These are phyloP conservation scores for Alligator sinensis DNA, from an alignment of 2,113 vertebrate genomes.

Conservation along the genomic window DNA sequence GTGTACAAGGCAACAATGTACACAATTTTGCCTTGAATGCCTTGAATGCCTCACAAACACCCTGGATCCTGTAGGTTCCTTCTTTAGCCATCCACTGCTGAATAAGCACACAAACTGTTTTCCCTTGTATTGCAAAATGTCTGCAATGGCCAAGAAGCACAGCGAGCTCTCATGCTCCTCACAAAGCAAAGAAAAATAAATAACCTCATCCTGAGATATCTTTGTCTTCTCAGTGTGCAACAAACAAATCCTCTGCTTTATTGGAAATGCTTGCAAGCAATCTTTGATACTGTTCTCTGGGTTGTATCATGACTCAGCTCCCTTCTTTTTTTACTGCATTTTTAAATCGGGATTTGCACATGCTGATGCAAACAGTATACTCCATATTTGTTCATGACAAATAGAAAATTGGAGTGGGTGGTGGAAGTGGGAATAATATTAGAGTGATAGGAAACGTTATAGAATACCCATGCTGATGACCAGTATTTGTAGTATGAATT, in stretches of 20 bases:
- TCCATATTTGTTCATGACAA: neutral
- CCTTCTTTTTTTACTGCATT: neutral
- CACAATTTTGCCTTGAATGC: too few relatives aligned
- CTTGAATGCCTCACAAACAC: neutral
- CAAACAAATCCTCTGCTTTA: neutral
- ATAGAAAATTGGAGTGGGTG: neutral
- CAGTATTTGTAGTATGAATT: neutral
- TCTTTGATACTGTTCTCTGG: neutral
- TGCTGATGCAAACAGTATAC: neutral
- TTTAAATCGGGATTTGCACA: neutral
- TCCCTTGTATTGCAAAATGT: neutral
- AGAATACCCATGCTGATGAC: neutral
- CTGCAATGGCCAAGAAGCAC: neutral
- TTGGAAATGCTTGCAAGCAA: neutral
- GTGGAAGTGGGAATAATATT: neutral
- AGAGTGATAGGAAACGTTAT: neutral
- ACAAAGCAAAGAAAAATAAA: neutral
- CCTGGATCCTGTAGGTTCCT: neutral
- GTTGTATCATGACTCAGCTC: neutral
- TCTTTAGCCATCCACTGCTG: neutral
- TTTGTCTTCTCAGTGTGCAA: neutral
- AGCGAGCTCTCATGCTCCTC: neutral
- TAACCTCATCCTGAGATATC: neutral
- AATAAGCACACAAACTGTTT: neutral
- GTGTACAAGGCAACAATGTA: too few relatives aligned